Percentiles rank a stretch among this genome's conserved stretches.
Conservation (phyloP, 2,888 invertebrate species). For the Rhagonycha lutea region DNA sequence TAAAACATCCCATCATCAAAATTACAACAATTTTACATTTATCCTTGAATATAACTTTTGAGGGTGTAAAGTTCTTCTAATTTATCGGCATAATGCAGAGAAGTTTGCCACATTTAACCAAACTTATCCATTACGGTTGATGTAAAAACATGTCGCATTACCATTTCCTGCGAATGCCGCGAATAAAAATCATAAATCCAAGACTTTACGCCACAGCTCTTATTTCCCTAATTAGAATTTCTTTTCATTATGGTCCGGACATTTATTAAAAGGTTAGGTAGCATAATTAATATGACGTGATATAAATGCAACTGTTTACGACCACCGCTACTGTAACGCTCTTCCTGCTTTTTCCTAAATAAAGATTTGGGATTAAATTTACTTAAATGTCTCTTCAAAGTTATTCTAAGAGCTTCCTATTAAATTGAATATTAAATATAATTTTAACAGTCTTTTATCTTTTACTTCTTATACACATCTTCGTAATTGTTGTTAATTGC, state of each 20-base stretch:
- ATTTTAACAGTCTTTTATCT: background rate
- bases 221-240: constrained; percentile 43
- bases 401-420: background rate
- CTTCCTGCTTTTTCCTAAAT: constrained; percentile 1
- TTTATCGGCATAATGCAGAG: constrained; percentile 39
- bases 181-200: constrained; percentile 41
- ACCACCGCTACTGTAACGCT: constrained; percentile 4
- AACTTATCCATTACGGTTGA: constrained; percentile 42
- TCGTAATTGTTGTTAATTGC: background rate
- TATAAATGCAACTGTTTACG: constrained; percentile 29
- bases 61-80: constrained; percentile 34
- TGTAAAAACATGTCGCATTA: constrained; percentile 41
- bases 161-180: constrained; percentile 35
- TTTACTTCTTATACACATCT: background rate
- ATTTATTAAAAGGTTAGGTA: constrained; percentile 43
- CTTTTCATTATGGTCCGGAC: constrained; percentile 43
- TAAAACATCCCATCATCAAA: constrained; percentile 28
- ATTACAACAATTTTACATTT: constrained; percentile 30
- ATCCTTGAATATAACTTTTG: constrained; percentile 28
- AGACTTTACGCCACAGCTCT: constrained; percentile 34
- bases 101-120: constrained; percentile 38
- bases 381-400: background rate
- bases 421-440: background rate
- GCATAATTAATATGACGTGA: constrained; percentile 40
- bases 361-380: constrained; percentile 7